A percentile compares a stretch with the other conserved stretches of the same genome.
Conservation (phyloP, 2,888 invertebrate genomes). For the Lasioglossum calceatum region DNA sequence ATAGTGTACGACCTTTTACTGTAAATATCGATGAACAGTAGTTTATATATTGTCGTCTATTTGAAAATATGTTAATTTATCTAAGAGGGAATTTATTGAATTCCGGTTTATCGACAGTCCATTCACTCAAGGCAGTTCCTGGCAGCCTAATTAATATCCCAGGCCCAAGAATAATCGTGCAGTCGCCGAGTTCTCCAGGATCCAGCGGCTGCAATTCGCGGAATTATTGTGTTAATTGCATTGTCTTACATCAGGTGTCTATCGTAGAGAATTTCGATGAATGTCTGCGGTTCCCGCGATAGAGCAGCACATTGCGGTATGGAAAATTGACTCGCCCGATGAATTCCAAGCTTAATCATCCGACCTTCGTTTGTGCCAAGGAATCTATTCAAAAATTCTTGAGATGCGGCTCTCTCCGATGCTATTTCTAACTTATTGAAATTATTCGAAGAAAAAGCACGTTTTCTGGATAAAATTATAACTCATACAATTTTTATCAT, state of each 20-base stretch:
- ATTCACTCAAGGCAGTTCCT: neutral
- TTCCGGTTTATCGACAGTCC: neutral
- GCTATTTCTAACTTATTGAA: no score
- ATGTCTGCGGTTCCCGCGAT: conserved; percentile 26
- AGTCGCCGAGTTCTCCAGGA: conserved; percentile 3
- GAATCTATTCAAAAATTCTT: neutral
- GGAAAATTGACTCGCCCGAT: conserved; percentile 36
- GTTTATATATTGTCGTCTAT: no score
- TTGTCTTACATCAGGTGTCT: conserved; percentile 52
- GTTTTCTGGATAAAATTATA: neutral
- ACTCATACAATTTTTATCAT: neutral
- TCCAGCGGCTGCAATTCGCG: conserved; percentile 35
- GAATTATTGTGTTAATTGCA: conserved; percentile 55
- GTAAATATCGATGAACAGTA: no score
- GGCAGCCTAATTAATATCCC: conserved; percentile 15
- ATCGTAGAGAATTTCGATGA: conserved; percentile 38
- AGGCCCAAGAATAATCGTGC: conserved; percentile 40
- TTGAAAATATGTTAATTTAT: neutral
- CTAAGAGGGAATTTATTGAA: neutral
- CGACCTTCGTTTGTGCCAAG: neutral
- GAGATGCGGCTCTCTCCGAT: neutral
- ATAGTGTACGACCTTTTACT: no score
- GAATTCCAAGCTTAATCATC: neutral
- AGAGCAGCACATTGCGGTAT: conserved; percentile 9
- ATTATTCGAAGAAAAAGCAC: no score